Percentiles rank a stretch among this genome's conserved stretches.
These are phyloP conservation scores for Zoroaster sp. DNA, from an alignment of 53 echinoderm and acorn worm genomes.

Conservation along the genomic window DNA sequence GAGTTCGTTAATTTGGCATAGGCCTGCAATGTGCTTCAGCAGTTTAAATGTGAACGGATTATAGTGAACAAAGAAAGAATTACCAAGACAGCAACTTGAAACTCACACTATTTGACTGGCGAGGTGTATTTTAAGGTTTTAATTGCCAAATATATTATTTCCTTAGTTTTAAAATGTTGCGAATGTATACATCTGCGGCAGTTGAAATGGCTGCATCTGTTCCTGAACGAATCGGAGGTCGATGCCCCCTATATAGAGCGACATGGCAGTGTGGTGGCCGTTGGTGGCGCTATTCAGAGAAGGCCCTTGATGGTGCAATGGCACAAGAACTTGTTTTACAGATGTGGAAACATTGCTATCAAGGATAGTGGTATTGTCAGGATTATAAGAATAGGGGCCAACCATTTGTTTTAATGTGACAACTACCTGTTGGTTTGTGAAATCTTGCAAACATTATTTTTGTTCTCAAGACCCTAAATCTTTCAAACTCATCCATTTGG, in stretches of 20 bases:
- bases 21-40: background rate
- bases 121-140: background rate
- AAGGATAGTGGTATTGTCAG: no score
- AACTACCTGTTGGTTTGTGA: no score
- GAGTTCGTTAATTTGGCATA: background rate
- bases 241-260: background rate
- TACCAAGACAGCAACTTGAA: background rate
- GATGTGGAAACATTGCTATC: no score
- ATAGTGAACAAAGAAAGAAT: background rate
- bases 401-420: no score
- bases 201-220: background rate
- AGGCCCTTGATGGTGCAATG: no score
- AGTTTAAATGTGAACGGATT: background rate
- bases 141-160: background rate
- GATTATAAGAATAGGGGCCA: no score
- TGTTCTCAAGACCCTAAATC: no score
- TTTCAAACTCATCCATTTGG: no score
- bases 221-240: background rate
- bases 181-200: no score
- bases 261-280: background rate
- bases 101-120: background rate
- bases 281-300: background rate
- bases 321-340: no score
- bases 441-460: no score
- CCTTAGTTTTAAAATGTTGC: background rate